Evolutionary conservation across 2,888 invertebrate species (phyloP), one percentile per base, ranked within the genome.

Genomic region (Polymixis flavicincta): DNA sequence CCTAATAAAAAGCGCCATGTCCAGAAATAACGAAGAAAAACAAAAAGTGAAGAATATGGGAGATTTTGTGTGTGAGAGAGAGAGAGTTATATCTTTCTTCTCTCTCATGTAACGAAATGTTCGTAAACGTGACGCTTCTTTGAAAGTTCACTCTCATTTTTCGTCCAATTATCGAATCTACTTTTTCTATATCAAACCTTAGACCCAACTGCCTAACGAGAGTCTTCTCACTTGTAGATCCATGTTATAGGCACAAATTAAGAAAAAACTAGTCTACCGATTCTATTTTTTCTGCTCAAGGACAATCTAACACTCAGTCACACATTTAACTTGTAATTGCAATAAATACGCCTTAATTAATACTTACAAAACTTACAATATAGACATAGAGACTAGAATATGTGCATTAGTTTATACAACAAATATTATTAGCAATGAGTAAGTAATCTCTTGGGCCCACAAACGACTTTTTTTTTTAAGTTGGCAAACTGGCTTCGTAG

Each of bases 321-420:
- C 80, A 80, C 80, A 50, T 78, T 78, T 64, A 79, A 80, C 74
- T 70, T 67, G 71, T 69, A 72, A 65, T 84, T 72, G 66, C 59
- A 83, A 85, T 87, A 85, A 85, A 87, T 85, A 87, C 67, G 65
- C 72, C 64, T 80, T 84, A 84, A 45, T 50, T 60, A 73, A 75
- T 80, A 80, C 71, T 80, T 84, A 85, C 63, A 78, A 77, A 79
- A 71, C 72, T 81, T 86, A 87, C 22, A 71, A 69, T 76, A 72
- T 61, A 78, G 54, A 75, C 74, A 83, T 80, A 87, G 55, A 82
- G 87, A 88, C 87, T 88, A 88, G 87, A 88, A 85, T 85, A 80
- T 87, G 83, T 79, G 81, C 83, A 79, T 87, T 74, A 72, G 65
- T 74, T 76, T 75, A 76, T 76, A 86, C 86, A 84, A 85, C 65